Evolutionary conservation across 2,113 vertebrate genomes (phyloP), one percentile per base, ranked within the genome.

Genomic region (Cynopterus brachyotis): DNA sequence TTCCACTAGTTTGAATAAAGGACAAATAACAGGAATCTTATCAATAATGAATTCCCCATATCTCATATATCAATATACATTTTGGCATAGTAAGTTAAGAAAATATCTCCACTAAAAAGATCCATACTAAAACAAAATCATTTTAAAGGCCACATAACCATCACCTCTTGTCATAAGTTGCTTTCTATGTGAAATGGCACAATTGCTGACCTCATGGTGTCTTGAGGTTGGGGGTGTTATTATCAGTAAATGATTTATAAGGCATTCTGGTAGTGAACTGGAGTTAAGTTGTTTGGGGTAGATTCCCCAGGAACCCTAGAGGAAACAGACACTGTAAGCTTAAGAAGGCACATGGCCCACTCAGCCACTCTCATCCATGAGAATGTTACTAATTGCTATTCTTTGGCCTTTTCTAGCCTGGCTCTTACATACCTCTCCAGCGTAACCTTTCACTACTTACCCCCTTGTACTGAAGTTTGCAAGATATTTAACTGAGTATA

Each of bases 81-180:
- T 96, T 73, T 66, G 6, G 28, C 42, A 57, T 0, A 83, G 2
- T 42, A 64, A 89, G 22, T 66, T 84, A 37, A 86, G 78, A 96
- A 91, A 95, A 42, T 47, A 87, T 66, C 96, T 94, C 26, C 28
- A 73, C 20, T 90, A 30, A 93, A 91, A 93, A 91, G 42, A 20
- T 12, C 19, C 62, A 40, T 15, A 9, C 45, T 64, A 26, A 96
- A 87, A 57, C 20, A 75, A 89, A 97, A 50, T 28, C 32, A 67
- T 82, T 92, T 72, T n/a, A 55, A 35, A 83, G 59, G 32, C 72
- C 96, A 82, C 2, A 26, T 32, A 66, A 92, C 30, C 4, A 45
- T 42, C 8, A 42, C n/a, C 59, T 73, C 57, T 78, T 82, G 9
- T 35, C 32, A 32, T 57, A 45, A 80, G 59, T 76, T 76, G 45